Base-by-base conservation (phyloP, 2,888 invertebrate genomes). In the Toxonevra muliebris region DNA sequence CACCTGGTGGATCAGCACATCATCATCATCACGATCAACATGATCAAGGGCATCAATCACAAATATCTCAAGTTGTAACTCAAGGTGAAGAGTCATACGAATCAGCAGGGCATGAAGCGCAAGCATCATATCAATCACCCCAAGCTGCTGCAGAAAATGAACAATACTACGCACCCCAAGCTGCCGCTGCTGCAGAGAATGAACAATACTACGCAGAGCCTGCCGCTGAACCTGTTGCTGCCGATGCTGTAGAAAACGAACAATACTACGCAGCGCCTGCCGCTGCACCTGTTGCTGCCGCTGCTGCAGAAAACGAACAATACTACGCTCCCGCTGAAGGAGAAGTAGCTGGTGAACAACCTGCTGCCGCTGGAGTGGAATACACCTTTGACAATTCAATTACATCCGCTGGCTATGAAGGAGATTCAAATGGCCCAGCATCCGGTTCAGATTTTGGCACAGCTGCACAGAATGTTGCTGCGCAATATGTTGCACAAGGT, bases 1-100 rank as follows among this genome's bases (percentile, higher is more conserved):
- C n/a, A 54, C 30, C 48, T 19, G 48, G 45, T 12, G 59, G 52
- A 40, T 30, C 61, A 1, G 66, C 63, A 43, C 54, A 71, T 10
- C 42, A 64, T 40, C 66, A 64, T 8, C 19, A 40, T 2, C 13
- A 61, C 19, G 65, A 59, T 19, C 40, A 40, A 1, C n/a, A 61
- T 15, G 65, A 59, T 20, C 40, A 61, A 13, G 19, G 43, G 8
- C 63, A 54, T 55, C 59, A 69, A 42, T 12, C 57, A 9, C 40
- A 19, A 11, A 42, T 43, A 20, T 10, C 45, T 10, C 53, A 19
- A 53, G 12, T 20, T 9, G 53, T 19, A 15, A 57, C 57, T 15
- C 10, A 11, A 10, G 48, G n/a, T 11, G 48, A 48, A n/a, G 30
- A 2, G 30, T n/a, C 48, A 10, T 48, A 48, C 11, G 15, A 8